A percentile compares a stretch with the other conserved stretches of the same genome.
phyloP scores from a whole-genome alignment of 53 echinoderm and acorn worm species.

The Mesocentrotus franciscanus region DNA sequence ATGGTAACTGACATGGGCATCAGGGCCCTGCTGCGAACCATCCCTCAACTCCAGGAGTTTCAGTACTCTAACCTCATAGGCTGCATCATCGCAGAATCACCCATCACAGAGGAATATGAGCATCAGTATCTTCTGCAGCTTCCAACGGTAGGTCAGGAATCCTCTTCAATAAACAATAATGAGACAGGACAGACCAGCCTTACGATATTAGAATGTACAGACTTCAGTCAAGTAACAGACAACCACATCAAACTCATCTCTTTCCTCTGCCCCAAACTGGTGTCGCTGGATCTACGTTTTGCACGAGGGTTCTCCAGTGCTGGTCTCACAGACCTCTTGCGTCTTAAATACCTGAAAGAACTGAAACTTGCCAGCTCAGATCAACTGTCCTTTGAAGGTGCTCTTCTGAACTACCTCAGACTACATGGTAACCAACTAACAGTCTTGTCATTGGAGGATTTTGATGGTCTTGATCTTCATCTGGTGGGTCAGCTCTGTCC shows the following conservation, averaged over 20 bases:
- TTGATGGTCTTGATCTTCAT: constrained; percentile 70
- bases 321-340: constrained; percentile 63
- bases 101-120: constrained; percentile 42
- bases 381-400: constrained; percentile 65
- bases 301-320: constrained; percentile 69
- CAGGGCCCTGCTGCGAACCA: constrained; percentile 63
- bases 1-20: constrained; percentile 71
- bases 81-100: constrained; percentile 62
- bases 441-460: constrained; percentile 72
- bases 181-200: constrained; percentile 42
- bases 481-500: constrained; percentile 74
- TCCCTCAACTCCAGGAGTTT: constrained; percentile 71
- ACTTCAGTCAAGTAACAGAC: constrained; percentile 66
- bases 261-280: constrained; percentile 71
- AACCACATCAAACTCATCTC: constrained; percentile 66
- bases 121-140: constrained; percentile 46
- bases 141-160: not conserved
- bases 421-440: constrained; percentile 62
- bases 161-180: not conserved
- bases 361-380: constrained; percentile 65
- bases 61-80: constrained; percentile 68
- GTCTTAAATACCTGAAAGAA: constrained; percentile 62
- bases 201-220: constrained; percentile 68
- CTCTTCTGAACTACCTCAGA: constrained; percentile 64
- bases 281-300: constrained; percentile 73